Evolutionary conservation across 2,797 vertebrate genomes (phyloP).

Genomic region (Phoeniculus purpureus): DNA sequence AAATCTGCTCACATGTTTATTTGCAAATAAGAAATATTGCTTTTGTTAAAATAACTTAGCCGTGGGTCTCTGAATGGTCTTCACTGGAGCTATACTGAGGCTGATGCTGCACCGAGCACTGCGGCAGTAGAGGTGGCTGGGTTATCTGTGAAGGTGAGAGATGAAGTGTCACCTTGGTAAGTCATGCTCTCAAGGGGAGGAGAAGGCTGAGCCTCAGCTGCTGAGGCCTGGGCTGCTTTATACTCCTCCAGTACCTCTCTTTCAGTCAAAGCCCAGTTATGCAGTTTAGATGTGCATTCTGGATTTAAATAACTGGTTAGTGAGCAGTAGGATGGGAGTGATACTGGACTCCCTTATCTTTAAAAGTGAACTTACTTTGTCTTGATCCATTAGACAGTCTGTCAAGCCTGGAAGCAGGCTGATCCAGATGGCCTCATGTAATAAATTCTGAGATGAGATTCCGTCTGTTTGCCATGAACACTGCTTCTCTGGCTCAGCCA

Average conservation of each 20-base stretch:
- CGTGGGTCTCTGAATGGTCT: rapidly evolving
- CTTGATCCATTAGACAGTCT: not conserved
- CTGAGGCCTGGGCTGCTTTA: not conserved
- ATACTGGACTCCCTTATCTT: not conserved
- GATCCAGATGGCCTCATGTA: not conserved
- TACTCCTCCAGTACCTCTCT: not conserved
- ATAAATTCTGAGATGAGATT: not conserved
- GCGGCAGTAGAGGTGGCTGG: not conserved
- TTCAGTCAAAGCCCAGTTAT: not conserved
- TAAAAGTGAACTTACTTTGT: not conserved
- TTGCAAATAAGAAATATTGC: not conserved
- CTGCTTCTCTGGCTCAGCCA: not conserved
- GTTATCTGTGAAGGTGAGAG: not conserved
- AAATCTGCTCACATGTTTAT: not conserved
- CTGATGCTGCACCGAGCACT: not conserved
- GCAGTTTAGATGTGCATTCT: not conserved
- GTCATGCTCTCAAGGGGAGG: not conserved
- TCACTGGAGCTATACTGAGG: rapidly evolving
- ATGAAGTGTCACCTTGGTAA: rapidly evolving
- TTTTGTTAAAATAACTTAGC: rapidly evolving
- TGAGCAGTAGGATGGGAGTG: not conserved
- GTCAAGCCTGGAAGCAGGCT: not conserved
- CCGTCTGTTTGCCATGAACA: not conserved
- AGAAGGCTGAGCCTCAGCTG: not conserved
- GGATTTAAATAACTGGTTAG: not conserved